Evolutionary conservation across 2,888 invertebrate species (phyloP).

Genomic region (Hirudinaria manillensis): DNA sequence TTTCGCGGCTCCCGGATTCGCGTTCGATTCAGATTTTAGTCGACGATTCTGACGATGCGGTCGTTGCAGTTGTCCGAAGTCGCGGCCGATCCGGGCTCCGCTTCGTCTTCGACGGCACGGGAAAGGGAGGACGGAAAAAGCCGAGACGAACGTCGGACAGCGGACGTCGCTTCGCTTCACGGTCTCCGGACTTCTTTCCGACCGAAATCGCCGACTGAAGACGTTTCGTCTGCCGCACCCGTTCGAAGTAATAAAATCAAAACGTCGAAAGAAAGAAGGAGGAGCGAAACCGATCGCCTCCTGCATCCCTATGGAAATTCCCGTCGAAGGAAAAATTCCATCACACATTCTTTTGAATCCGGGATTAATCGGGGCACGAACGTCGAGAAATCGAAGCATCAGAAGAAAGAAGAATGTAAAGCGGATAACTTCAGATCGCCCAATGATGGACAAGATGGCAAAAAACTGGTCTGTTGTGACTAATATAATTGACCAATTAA

Average conservation of each 20-base stretch:
- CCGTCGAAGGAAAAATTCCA: background rate
- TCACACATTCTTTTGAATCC: background rate
- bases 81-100: background rate
- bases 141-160: background rate
- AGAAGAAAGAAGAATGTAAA: background rate
- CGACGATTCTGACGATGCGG: background rate
- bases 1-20: background rate
- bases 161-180: background rate
- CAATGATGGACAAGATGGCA: background rate
- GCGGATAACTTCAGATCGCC: background rate
- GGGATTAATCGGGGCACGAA: background rate
- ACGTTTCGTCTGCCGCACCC: background rate
- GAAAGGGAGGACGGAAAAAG: too few relatives aligned
- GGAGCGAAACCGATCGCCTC: background rate
- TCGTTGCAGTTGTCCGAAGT: background rate
- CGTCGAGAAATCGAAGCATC: background rate
- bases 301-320: conserved; percentile 6
- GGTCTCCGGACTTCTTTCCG: background rate
- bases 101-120: background rate
- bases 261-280: background rate
- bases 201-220: background rate
- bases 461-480: background rate
- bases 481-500: background rate
- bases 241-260: background rate
- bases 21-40: background rate